Base-by-base conservation (phyloP, 2,797 vertebrate species). In the Acridotheres tristis region DNA sequence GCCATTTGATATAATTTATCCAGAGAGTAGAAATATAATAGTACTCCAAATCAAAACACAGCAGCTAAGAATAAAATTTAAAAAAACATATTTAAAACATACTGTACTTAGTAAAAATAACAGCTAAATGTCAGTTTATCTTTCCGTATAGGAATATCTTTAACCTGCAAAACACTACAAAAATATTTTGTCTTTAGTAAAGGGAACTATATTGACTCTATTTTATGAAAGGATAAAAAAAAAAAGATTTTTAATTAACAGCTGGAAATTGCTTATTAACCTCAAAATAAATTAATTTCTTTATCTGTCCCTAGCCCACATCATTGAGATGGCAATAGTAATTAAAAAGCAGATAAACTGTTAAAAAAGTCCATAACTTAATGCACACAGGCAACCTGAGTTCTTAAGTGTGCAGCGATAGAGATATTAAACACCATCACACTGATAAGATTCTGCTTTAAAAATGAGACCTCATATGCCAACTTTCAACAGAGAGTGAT, bases 401-500 rank as follows among this genome's bases (percentile, higher is more conserved):
- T 50, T 63, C 61, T 92, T 78, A 75, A 57, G 22, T 66, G 72
- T 63, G 48, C 51, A 82, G 66, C 1, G 48, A 94, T 50, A 96
- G 57, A 84, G 63, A 61, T 61, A 86, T 73, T 74, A 79, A 90
- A 85, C 95, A 22, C 25, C 62, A 80, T 19, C 62, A 55, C 43
- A 45, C 63, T 87, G 88, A 68, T 61, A 94, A 94, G 53, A 89
- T 94, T 97, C 91, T 96, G 73, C 93, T 96, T 97, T 95, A 88
- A 94, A 50, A 61, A 88, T 69, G 78, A 97, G 96, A 97, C 88
- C 90, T 97, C 90, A 88, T 95, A 93, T 89, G 84, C 89, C 91
- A 96, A 90, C 93, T 96, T 97, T 97, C 93, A 96, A 97, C 93
- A 97, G 94, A 96, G 93, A 97, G 83, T 97, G 97, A 96, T 97